Percentiles rank a stretch among this genome's conserved stretches.
phyloP scores from a whole-genome alignment of 2,113 vertebrate species.

The Mus spicilegus region DNA sequence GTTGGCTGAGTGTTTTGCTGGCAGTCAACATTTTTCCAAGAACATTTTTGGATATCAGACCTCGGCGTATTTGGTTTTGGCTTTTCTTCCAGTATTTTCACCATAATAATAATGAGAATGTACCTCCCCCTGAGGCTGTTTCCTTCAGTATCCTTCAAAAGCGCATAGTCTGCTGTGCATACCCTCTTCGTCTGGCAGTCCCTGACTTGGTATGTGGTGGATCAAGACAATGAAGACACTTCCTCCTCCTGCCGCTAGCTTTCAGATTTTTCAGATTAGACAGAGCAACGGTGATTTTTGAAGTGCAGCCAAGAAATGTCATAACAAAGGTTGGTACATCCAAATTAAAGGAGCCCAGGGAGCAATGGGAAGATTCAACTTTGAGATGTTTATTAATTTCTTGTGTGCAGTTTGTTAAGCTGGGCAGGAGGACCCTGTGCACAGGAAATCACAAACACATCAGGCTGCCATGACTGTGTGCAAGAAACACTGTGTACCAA shows the following conservation, averaged over 20 bases:
- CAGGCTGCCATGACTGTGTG: not conserved
- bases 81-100: not conserved
- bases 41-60: conserved; percentile 33
- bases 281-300: not conserved
- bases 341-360: not conserved
- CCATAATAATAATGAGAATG: not conserved
- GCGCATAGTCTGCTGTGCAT: not conserved
- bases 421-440: not conserved
- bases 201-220: not conserved
- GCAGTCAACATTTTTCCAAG: conserved; percentile 61
- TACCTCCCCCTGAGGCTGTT: not conserved
- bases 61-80: not conserved
- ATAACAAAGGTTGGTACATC: not conserved
- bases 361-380: not conserved
- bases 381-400: conserved; percentile 7
- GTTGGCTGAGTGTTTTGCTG: conserved; percentile 61
- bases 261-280: conserved; percentile 44
- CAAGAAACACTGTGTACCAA: not conserved
- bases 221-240: not conserved
- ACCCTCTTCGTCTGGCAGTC: not conserved
- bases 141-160: not conserved
- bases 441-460: not conserved
- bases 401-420: not conserved
- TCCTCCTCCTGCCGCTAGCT: not conserved
- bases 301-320: conserved; percentile 45